Conservation (phyloP, 2,797 vertebrate genomes). For the Melanogrammus aeglefinus region DNA sequence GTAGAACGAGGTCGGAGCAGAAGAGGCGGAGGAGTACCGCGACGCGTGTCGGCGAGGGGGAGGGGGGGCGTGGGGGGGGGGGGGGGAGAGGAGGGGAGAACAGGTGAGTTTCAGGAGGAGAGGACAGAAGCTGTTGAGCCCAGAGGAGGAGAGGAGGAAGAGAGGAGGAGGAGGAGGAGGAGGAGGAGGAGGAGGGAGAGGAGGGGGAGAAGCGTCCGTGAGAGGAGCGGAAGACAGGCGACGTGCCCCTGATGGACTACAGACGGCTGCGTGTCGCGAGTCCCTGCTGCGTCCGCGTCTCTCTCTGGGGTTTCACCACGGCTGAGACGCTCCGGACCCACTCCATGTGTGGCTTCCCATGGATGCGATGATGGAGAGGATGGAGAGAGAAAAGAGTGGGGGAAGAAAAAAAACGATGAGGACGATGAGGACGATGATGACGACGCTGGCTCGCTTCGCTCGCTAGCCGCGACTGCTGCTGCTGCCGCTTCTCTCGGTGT, state of each 20-base stretch:
- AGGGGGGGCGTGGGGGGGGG: neutral
- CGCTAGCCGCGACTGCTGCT: conserved; percentile 67
- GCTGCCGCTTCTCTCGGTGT: conserved; percentile 42
- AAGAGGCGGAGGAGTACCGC: conserved; percentile 56
- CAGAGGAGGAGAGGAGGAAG: conserved; percentile 33
- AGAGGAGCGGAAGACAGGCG: conserved; percentile 61
- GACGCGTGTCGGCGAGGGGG: no score
- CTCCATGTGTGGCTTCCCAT: conserved; percentile 92
- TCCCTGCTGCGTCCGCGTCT: conserved; percentile 41
- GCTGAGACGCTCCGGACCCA: conserved; percentile 83
- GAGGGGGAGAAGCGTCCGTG: conserved; percentile 37
- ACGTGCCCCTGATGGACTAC: conserved; percentile 57
- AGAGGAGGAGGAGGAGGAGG: conserved; percentile 45
- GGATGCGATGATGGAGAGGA: conserved; percentile 27
- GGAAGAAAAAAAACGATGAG: neutral
- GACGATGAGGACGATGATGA: neutral
- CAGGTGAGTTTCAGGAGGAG: conserved; percentile 24
- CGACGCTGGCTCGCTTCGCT: neutral
- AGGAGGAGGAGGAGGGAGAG: conserved; percentile 32
- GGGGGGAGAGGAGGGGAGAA: conserved; percentile 44
- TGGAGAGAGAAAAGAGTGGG: neutral
- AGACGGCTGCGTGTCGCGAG: conserved; percentile 14
- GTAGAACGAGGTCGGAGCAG: conserved; percentile 41
- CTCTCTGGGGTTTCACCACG: conserved; percentile 92
- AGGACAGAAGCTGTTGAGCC: conserved; percentile 20